Base-by-base conservation (phyloP, 2,888 invertebrate genomes). In the Trilocha varians region DNA sequence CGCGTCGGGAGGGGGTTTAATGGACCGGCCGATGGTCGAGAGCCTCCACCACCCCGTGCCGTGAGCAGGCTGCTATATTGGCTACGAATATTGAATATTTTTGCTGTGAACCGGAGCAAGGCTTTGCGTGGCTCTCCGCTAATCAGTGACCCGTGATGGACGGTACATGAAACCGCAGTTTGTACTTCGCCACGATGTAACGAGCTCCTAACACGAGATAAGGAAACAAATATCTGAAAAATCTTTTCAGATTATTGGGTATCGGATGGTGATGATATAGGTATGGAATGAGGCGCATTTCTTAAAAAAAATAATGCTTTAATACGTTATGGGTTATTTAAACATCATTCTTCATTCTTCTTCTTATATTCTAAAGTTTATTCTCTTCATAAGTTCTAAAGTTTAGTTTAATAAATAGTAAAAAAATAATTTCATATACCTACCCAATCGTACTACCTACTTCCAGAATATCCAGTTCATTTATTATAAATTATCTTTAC, bases 31-130 rank as follows among this genome's bases (percentile, higher is more conserved):
- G 63, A 41, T 55, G 49, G 47, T 44, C 42, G 38, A 37, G 37
- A 44, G 42, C 38, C 39, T 45, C 53, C 54, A 25, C 25, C 47
- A 50, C 52, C 56, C 52, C 41, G 32, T 44, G 39, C 48, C 51
- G 47, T 40, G 42, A 16, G 17, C 53, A 44, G 57, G 52, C 62
- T 64, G 52, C 64, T 68, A 66, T 71, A 78, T 77, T 71, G 74
- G 68, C 68, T 58, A 62, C 62, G 70, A 73, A 76, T 78, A 78
- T 79, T 79, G 75, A 78, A 79, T 80, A 79, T 78, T 79, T 80
- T 79, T 76, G 65, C 75, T 57, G 63, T 57, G 62, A 65, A 65
- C 65, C 60, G 60, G 65, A 60, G 57, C 65, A 57, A 57, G 65
- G 60, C 57, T 52, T 47, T 50, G 57, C 58, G 53, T 51, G 66